phyloP scores from a whole-genome alignment of 64 coral and sea anemone species.

The Stichodactyla helianthus region DNA sequence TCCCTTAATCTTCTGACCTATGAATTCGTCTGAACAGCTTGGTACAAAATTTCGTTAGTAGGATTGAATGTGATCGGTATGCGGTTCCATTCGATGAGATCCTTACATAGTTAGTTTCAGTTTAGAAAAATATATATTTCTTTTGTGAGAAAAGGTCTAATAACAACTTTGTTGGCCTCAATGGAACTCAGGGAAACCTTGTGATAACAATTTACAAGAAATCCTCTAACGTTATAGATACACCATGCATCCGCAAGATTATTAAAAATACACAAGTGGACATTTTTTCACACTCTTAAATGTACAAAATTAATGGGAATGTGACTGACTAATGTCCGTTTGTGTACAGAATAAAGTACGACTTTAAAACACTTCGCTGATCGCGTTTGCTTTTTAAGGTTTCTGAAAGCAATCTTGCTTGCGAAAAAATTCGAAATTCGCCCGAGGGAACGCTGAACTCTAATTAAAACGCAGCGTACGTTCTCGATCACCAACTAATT shows the following conservation, averaged over 20 bases:
- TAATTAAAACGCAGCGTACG: slow-evolving; percentile 7
- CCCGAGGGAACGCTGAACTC: not conserved
- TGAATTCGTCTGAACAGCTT: not conserved
- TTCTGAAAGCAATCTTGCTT: slow-evolving; percentile 8
- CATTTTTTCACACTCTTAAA: not conserved
- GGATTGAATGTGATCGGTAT: not conserved
- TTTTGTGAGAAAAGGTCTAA: not conserved
- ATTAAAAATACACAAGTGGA: not conserved
- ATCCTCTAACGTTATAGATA: not conserved
- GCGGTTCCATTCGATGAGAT: no score
- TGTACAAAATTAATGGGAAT: slow-evolving; percentile 8
- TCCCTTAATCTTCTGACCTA: not conserved
- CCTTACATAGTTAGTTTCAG: not conserved
- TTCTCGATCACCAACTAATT: slow-evolving; percentile 2
- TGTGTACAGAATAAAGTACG: not conserved
- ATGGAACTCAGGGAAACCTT: not conserved
- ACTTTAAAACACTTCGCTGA: not conserved
- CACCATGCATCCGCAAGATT: not conserved
- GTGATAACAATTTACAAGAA: not conserved
- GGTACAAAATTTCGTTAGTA: not conserved
- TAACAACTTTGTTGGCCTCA: not conserved
- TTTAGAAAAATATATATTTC: not conserved
- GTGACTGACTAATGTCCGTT: not conserved
- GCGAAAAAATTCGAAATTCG: not conserved
- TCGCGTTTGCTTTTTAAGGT: not conserved